These are phyloP conservation scores for Triplophysa tibetana DNA, from an alignment of 2,113 vertebrate species.

Conservation along the genomic window DNA sequence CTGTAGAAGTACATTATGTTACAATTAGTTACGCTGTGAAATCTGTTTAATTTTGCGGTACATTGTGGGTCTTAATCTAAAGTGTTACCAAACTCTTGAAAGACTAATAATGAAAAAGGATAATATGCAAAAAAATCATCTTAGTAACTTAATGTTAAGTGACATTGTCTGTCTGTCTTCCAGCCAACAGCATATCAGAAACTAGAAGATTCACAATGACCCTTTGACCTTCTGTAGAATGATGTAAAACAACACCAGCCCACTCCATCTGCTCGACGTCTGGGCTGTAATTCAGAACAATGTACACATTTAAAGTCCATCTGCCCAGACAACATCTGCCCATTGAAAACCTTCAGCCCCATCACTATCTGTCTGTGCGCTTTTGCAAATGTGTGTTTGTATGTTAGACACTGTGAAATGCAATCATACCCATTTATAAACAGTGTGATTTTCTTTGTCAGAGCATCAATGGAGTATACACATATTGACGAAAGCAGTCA, in stretches of 20 bases:
- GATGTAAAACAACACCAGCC: constrained; percentile 23
- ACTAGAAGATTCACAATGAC: background rate
- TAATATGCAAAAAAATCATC: background rate
- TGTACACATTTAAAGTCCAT: constrained; percentile 11
- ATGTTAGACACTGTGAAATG: constrained; percentile 62
- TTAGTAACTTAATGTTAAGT: background rate
- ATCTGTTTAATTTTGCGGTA: no score
- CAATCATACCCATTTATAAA: constrained; percentile 46
- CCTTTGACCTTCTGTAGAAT: constrained; percentile 12
- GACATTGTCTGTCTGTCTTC: background rate
- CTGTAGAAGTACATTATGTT: no score
- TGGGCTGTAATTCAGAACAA: constrained; percentile 33
- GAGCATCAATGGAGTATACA: constrained; percentile 9
- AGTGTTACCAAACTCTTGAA: no score
- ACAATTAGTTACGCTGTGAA: no score
- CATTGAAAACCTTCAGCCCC: constrained; percentile 1
- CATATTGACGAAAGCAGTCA: constrained; percentile 26
- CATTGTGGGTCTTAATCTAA: no score
- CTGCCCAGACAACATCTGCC: constrained; percentile 27
- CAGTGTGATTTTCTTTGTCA: constrained; percentile 18
- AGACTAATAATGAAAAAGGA: background rate
- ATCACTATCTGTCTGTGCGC: constrained; percentile 15
- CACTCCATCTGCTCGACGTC: constrained; percentile 19
- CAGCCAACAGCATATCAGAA: background rate
- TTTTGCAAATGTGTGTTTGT: constrained; percentile 7